Evolutionary conservation across 1,140 invertebrate genomes (phyloP), one percentile per base, ranked within the genome.

Genomic region (Drosophila mauritiana): DNA sequence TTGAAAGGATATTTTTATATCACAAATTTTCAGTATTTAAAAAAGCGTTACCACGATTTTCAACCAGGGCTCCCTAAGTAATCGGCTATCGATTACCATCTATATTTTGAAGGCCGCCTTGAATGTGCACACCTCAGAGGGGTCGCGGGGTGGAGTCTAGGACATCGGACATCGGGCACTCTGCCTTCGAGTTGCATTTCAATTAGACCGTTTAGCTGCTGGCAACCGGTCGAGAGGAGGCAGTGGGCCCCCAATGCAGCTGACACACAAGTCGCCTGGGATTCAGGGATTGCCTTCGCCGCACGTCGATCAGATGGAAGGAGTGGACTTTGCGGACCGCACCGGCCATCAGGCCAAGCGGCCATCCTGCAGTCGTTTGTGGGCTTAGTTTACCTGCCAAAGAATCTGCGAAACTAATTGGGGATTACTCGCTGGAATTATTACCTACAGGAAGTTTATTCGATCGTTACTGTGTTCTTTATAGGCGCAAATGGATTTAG

Each of bases 151-250:
- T 17, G 4, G 8, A 13, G 36, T 13, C 12, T 15, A 12, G 20
- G 27, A 13, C 20, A 17, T 17, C 25, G 45, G 20, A 17, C 25
- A 61, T 11, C 10, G 37, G 37, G 5, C 42, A 31, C 36, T 17
- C 40, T 40, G 31, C 42, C 67, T 27, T 34, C 51, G 36, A 70
- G 36, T 70, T 70, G 64, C 68, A 70, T 70, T 70, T 70, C 68
- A 70, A 70, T 70, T 70, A 70, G 68, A 64, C 69, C 36, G 64
- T 40, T 70, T 70, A 40, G 36, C 67, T 37, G 46, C 43, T 34
- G 56, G 56, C 20, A 10, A 63, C 17, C 56, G 22, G n/a, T 20
- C 59, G 10, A 5, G 56, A 17, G 43, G 15, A 10, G 42, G 42
- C 13, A 12, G 34, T 12, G 34, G 7, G 8, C 12, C 12, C 43